These are phyloP conservation scores for Oxytorus armatus DNA, from an alignment of 2,888 invertebrate species.

Conservation along the genomic window DNA sequence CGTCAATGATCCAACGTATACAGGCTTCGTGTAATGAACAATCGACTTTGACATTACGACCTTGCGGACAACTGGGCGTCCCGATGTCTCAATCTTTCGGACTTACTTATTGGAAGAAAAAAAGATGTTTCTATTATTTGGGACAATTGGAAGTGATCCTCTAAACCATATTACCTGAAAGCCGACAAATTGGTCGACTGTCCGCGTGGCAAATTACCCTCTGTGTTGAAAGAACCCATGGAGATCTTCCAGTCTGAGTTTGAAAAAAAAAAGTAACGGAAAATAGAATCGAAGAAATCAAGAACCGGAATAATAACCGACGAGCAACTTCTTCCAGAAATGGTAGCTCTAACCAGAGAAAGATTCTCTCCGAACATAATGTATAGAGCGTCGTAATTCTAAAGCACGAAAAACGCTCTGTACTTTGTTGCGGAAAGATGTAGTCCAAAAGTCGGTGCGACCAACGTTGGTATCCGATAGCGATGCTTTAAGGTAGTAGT, in stretches of 20 bases:
- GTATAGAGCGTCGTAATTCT: no score
- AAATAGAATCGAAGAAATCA: no score
- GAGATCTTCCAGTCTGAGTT: not conserved
- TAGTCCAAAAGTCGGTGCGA: no score
- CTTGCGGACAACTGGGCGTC: conserved; percentile 42
- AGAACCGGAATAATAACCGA: no score
- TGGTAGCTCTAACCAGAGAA: no score
- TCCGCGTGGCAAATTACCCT: conserved; percentile 11
- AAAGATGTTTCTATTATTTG: conserved; percentile 4
- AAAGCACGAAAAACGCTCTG: no score
- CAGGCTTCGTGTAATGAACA: not conserved
- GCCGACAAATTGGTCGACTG: conserved; percentile 51
- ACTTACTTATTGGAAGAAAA: not conserved
- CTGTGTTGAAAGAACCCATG: not conserved
- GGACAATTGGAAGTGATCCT: conserved; percentile 22
- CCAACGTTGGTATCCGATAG: no score
- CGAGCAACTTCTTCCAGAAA: no score
- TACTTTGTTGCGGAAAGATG: no score
- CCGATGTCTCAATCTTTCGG: conserved; percentile 33
- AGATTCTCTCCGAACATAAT: no score
- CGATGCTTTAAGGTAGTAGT: no score
- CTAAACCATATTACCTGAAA: conserved; percentile 43
- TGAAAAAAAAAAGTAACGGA: not conserved
- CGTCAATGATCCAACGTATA: not conserved
- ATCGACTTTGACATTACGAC: conserved; percentile 15